Conservation (phyloP, 2,888 invertebrate genomes). For the Eilema caniola region DNA sequence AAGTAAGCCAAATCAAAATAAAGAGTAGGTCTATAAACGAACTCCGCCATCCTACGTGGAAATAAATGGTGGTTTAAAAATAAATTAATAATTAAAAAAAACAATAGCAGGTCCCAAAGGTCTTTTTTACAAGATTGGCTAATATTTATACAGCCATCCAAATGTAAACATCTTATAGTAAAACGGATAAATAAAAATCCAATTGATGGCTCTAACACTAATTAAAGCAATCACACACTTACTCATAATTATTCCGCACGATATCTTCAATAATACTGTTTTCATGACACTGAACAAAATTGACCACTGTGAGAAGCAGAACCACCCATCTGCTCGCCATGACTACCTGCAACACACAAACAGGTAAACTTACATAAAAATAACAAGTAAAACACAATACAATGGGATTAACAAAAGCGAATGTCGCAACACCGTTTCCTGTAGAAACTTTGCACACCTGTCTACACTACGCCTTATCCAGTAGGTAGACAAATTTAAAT, state of each 20-base stretch:
- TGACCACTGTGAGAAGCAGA: constrained; percentile 55
- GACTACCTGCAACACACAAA: constrained; percentile 49
- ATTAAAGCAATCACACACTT: constrained; percentile 59
- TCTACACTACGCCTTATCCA: neutral
- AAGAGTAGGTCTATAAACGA: too few species aligned
- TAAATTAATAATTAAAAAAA: too few species aligned
- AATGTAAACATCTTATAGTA: too few species aligned
- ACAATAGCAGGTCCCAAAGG: too few species aligned
- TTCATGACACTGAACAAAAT: constrained; percentile 62
- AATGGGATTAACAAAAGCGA: constrained; percentile 12
- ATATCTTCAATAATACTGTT: constrained; percentile 51
- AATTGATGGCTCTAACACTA: too few species aligned
- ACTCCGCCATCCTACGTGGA: too few species aligned
- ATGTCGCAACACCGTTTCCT: neutral
- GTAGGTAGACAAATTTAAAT: neutral
- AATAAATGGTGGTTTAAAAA: too few species aligned
- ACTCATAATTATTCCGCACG: constrained; percentile 65
- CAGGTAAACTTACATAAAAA: constrained; percentile 5
- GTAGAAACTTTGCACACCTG: neutral
- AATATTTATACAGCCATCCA: too few species aligned
- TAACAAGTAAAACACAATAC: constrained; percentile 6
- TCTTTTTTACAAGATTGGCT: too few species aligned
- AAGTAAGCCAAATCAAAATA: too few species aligned
- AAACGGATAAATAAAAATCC: neutral
- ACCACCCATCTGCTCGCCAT: constrained; percentile 63